phyloP scores from a whole-genome alignment of 2,888 invertebrate genomes.

The Harpalus rubripes region DNA sequence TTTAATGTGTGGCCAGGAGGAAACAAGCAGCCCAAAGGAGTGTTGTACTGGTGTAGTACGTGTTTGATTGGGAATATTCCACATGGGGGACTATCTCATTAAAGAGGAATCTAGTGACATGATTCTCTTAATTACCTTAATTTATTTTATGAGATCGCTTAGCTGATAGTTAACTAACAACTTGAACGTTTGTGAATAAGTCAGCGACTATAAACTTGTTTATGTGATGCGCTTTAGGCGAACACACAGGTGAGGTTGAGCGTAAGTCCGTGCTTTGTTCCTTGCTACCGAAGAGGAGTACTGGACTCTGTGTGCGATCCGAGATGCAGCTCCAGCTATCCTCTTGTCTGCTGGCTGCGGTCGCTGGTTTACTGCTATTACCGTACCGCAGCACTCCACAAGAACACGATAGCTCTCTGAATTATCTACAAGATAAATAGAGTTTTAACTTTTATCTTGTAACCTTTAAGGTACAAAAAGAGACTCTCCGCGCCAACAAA shows the following conservation, averaged over 20 bases:
- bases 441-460: slow-evolving; percentile 58
- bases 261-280: slow-evolving; percentile 40
- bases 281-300: slow-evolving; percentile 23
- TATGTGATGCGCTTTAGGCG: slow-evolving; percentile 67
- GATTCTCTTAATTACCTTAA: slow-evolving; percentile 78
- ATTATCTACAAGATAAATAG: slow-evolving; percentile 56
- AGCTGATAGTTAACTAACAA: slow-evolving; percentile 74
- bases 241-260: slow-evolving; percentile 25
- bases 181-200: slow-evolving; percentile 75
- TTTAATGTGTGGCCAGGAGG: slow-evolving; percentile 64
- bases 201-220: slow-evolving; percentile 74
- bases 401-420: slow-evolving; percentile 55
- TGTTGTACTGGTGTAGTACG: background rate
- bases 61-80: slow-evolving; percentile 1
- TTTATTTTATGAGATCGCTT: slow-evolving; percentile 77
- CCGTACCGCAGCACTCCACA: slow-evolving; percentile 38
- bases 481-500: slow-evolving; percentile 26
- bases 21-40: slow-evolving; percentile 23
- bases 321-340: slow-evolving; percentile 34
- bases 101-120: slow-evolving; percentile 77
- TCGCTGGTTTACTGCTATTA: slow-evolving; percentile 58
- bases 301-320: slow-evolving; percentile 36
- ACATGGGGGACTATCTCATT: slow-evolving; percentile 76
- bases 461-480: slow-evolving; percentile 35
- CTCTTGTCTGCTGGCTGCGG: slow-evolving; percentile 42